Evolutionary conservation across 2,797 vertebrate species (phyloP).

Genomic region (Epinephelus awoara): DNA sequence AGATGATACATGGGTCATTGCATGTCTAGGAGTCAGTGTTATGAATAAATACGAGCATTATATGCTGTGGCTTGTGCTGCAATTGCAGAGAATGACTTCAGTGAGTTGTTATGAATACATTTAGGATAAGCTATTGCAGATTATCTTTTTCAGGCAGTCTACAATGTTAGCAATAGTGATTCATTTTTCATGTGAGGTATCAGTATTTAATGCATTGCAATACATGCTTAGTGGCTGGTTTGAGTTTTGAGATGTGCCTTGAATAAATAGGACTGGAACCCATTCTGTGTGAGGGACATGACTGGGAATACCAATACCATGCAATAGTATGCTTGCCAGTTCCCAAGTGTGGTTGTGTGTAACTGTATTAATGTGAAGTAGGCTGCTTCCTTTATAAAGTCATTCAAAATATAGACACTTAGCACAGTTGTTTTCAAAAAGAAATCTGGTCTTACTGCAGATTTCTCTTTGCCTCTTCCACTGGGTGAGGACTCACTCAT

Average conservation of each 20-base stretch:
- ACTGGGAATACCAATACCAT: constrained; percentile 82
- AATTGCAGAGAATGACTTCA: constrained; percentile 65
- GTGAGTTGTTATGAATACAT: constrained; percentile 80
- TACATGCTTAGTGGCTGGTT: constrained; percentile 78
- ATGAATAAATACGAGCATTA: constrained; percentile 38
- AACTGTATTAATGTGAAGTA: constrained; percentile 56
- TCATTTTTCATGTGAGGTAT: constrained; percentile 69
- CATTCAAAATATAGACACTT: constrained; percentile 27
- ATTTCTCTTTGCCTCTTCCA: constrained; percentile 29
- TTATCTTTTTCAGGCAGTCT: constrained; percentile 56
- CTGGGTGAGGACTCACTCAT: constrained; percentile 37
- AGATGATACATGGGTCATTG: constrained; percentile 59
- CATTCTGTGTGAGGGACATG: constrained; percentile 79
- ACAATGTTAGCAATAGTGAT: constrained; percentile 58
- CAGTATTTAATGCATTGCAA: constrained; percentile 79
- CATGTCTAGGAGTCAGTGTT: constrained; percentile 48
- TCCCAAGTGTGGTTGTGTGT: constrained; percentile 38
- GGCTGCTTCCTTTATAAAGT: neutral
- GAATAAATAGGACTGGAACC: constrained; percentile 79
- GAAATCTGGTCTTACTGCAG: neutral
- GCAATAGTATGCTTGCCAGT: constrained; percentile 29
- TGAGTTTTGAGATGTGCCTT: constrained; percentile 79
- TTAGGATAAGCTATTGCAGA: constrained; percentile 39
- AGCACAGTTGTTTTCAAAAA: neutral
- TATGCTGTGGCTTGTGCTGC: constrained; percentile 48